Evolutionary conservation across 2,888 invertebrate genomes (phyloP).

Genomic region (Asteroscopus sphinx): DNA sequence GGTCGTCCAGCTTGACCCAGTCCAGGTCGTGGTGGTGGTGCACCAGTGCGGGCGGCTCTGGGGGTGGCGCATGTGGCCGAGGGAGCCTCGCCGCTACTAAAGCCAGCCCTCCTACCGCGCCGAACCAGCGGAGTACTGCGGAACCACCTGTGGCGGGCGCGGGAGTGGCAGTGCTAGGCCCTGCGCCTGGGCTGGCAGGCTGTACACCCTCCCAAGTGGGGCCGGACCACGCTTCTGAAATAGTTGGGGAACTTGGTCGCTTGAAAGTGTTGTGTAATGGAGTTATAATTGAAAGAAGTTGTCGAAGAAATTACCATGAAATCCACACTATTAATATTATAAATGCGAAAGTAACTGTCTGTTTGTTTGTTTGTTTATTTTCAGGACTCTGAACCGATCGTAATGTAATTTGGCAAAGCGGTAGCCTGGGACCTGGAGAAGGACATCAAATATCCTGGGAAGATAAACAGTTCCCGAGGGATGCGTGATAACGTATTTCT

Average conservation of each 20-base stretch:
- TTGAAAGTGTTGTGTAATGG: not conserved
- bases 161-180: slow-evolving; percentile 13
- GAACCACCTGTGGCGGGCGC: slow-evolving; percentile 48
- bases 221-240: slow-evolving; percentile 65
- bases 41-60: slow-evolving; percentile 85
- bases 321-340: too few relatives aligned
- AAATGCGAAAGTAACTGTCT: too few relatives aligned
- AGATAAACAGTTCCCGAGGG: too few relatives aligned
- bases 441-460: too few relatives aligned
- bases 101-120: slow-evolving; percentile 96
- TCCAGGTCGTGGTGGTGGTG: slow-evolving; percentile 90
- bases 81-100: slow-evolving; percentile 96
- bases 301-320: too few relatives aligned
- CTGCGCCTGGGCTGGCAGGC: slow-evolving; percentile 3
- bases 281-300: too few relatives aligned
- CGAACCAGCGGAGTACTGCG: slow-evolving; percentile 94
- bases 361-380: too few relatives aligned
- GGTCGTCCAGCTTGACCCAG: slow-evolving; percentile 92
- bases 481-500: too few relatives aligned
- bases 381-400: too few relatives aligned
- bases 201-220: slow-evolving; percentile 65
- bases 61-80: slow-evolving; percentile 94
- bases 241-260: not conserved
- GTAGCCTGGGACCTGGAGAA: too few relatives aligned
- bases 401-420: too few relatives aligned